These are phyloP conservation scores for Cephus cinctus DNA, from an alignment of 1,140 invertebrate genomes.

Conservation along the genomic window DNA sequence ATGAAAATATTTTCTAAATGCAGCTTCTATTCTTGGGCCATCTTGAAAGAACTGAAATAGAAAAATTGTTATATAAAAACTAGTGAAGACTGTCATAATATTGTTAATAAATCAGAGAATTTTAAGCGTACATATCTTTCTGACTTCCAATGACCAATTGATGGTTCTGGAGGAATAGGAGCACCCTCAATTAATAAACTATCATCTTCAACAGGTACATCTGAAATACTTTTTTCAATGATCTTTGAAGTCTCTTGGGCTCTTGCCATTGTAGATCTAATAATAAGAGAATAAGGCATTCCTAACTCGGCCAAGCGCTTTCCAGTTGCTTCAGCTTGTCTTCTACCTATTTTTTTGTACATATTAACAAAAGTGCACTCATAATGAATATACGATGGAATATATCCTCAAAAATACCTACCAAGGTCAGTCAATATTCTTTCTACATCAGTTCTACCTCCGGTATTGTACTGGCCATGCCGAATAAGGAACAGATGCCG, in stretches of 20 bases:
- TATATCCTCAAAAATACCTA: slow-evolving; percentile 35
- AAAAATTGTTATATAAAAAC: slow-evolving; percentile 14
- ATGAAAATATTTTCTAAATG: slow-evolving; percentile 92
- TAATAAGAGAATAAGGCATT: slow-evolving; percentile 75
- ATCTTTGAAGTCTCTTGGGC: slow-evolving; percentile 88
- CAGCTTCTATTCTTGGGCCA: slow-evolving; percentile 95
- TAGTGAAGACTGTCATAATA: too few species aligned
- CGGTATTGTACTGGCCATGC: slow-evolving; percentile 90
- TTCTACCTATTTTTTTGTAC: slow-evolving; percentile 60
- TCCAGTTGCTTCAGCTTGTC: slow-evolving; percentile 84
- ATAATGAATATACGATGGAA: neutral
- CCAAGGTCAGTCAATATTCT: slow-evolving; percentile 79
- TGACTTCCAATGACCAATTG: slow-evolving; percentile 81
- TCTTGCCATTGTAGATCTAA: slow-evolving; percentile 90
- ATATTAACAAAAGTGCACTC: neutral
- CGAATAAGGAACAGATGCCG: slow-evolving; percentile 88
- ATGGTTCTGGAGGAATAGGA: slow-evolving; percentile 93
- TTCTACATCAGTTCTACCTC: slow-evolving; percentile 73
- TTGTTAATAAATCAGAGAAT: slow-evolving; percentile 6
- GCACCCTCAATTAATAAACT: slow-evolving; percentile 85
- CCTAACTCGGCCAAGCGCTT: slow-evolving; percentile 70
- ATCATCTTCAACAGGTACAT: slow-evolving; percentile 60
- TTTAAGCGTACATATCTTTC: slow-evolving; percentile 68
- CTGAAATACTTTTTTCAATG: slow-evolving; percentile 68
- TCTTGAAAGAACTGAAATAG: slow-evolving; percentile 85